A percentile compares a stretch with the other conserved stretches of the same genome.
These are phyloP conservation scores for Mormyrus hasselquistii DNA, from an alignment of 2,797 vertebrate genomes.

Conservation along the genomic window DNA sequence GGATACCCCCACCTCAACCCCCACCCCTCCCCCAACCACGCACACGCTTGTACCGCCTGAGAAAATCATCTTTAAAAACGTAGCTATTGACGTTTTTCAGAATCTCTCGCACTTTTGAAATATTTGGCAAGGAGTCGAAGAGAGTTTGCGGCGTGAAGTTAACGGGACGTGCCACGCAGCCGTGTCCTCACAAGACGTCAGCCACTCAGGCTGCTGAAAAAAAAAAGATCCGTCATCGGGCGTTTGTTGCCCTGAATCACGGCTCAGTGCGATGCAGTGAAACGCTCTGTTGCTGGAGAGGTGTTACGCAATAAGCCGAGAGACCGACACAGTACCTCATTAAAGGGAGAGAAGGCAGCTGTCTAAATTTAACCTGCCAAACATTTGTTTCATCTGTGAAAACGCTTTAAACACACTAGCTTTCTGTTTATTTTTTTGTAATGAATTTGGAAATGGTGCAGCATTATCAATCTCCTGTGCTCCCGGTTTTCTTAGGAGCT, in stretches of 20 bases:
- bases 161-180: not conserved
- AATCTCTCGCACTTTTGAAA: constrained; percentile 1
- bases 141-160: not conserved
- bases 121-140: not conserved
- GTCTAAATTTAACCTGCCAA: not conserved
- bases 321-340: not conserved
- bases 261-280: not conserved
- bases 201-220: not conserved
- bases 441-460: not conserved
- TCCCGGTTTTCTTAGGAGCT: not conserved
- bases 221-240: not conserved
- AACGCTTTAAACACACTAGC: not conserved
- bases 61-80: not conserved
- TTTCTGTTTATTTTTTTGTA: not conserved
- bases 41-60: not conserved
- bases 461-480: not conserved
- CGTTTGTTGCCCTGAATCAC: not conserved
- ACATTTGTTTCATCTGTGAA: not conserved
- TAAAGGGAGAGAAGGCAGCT: not conserved
- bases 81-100: not conserved
- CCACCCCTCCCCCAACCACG: not conserved
- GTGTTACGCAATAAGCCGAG: not conserved
- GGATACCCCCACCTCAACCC: too few relatives aligned
- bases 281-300: not conserved
- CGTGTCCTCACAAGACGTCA: not conserved